These are phyloP conservation scores for Orestias chungarensis DNA, from an alignment of 2,797 vertebrate species.

Conservation along the genomic window DNA sequence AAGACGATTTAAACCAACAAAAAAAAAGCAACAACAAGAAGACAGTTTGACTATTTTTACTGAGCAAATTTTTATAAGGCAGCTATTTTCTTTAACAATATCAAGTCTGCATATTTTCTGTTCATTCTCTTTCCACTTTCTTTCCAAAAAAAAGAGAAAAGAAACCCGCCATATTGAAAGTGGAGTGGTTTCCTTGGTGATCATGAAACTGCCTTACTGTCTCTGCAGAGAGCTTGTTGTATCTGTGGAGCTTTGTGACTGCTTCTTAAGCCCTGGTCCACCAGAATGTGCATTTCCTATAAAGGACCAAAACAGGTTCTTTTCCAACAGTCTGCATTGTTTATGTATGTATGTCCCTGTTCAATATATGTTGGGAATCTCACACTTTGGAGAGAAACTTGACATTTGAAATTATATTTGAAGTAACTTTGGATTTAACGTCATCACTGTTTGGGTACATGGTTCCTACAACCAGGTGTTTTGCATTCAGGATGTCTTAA, in stretches of 20 bases:
- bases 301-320: slow-evolving; percentile 77
- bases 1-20: slow-evolving; percentile 67
- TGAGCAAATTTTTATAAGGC: slow-evolving; percentile 80
- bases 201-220: slow-evolving; percentile 82
- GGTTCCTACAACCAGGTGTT: slow-evolving; percentile 71
- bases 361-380: slow-evolving; percentile 76
- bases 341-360: slow-evolving; percentile 86
- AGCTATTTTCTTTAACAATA: slow-evolving; percentile 81
- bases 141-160: slow-evolving; percentile 54
- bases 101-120: slow-evolving; percentile 66
- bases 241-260: slow-evolving; percentile 78
- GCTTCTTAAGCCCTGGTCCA: slow-evolving; percentile 71
- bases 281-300: slow-evolving; percentile 82
- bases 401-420: slow-evolving; percentile 80
- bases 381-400: slow-evolving; percentile 78
- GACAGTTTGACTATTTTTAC: slow-evolving; percentile 76
- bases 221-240: slow-evolving; percentile 79
- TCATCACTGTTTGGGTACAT: slow-evolving; percentile 73
- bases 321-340: slow-evolving; percentile 88
- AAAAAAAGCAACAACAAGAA: slow-evolving; percentile 70
- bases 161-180: slow-evolving; percentile 77
- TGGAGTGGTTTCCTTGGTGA: slow-evolving; percentile 76
- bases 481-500: slow-evolving; percentile 77
- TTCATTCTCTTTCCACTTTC: slow-evolving; percentile 65
- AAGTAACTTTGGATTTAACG: slow-evolving; percentile 66